Evolutionary conservation across 2,113 vertebrate genomes (phyloP), one percentile per base, ranked within the genome.

Genomic region (Cricetomys ansorgei): DNA sequence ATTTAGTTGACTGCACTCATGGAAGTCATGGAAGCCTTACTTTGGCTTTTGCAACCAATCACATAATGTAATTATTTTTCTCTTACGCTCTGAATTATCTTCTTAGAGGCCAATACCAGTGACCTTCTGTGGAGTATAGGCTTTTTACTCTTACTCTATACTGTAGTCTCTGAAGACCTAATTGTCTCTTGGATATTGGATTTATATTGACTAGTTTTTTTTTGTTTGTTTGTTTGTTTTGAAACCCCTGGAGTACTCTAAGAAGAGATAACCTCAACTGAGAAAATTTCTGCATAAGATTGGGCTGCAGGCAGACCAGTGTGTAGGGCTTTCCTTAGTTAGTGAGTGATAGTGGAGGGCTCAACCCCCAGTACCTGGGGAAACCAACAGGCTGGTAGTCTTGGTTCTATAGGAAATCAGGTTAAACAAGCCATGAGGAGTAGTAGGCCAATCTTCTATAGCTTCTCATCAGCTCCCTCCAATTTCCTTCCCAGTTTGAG

Each of bases 371-470:
- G 53, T 13, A 0, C 37, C 11, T 27, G 23, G 5, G 23, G 37
- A 40, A 57, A 27, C 37, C 7, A 40, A 59, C 55, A 40, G 1
- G 37, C n/a, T 59, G 37, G 1, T 81, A 3, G 21, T 81, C 21
- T 27, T 81, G 37, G 12, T 59, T 81, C 37, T 15, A 8, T 40
- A n/a, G 12, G 37, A 81, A 40, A 40, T 1, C 21, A 59, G 23
- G 1, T 12, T 59, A 12, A 59, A 21, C 1, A 15, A 81, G 5
- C 15, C 7, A 43, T 9, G 2, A 7, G 4, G 3, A 19, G 8
- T 31, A 19, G 8, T 31, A 84, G 31, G 0, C 57, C n/a, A 59
- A 23, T 45, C 2, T 4, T 11, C 16, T 1, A 43, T 11, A 6
- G 15, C 12, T 2, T 62, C 23, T 7, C 27, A 64, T 31, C 25